Conservation (phyloP, 2,113 vertebrate genomes). For the Apus apus region DNA sequence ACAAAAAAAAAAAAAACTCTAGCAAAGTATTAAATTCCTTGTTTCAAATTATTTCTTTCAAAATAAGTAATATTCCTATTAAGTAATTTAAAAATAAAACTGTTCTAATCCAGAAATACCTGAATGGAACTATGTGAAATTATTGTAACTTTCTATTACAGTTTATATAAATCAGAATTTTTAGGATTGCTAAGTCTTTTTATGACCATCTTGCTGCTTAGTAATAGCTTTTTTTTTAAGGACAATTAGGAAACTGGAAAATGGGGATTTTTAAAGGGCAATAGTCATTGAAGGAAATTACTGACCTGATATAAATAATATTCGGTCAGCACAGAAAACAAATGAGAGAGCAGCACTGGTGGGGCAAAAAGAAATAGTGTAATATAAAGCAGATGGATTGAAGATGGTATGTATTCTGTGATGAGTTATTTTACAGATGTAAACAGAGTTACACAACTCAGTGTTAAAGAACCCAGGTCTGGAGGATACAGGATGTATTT, state of each 20-base stretch:
- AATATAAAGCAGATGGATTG: not conserved
- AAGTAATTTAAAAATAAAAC: not conserved
- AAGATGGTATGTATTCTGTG: not conserved
- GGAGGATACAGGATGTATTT: not conserved
- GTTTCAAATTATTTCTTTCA: not conserved
- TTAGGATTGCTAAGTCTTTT: slow-evolving; percentile 6
- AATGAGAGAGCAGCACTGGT: not conserved
- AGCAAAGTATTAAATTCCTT: not conserved
- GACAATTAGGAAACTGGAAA: slow-evolving; percentile 23
- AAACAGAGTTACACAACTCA: not conserved
- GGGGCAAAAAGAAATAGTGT: not conserved
- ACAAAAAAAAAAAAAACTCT: too few species aligned
- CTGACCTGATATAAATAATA: slow-evolving; percentile 8
- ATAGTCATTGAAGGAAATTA: slow-evolving; percentile 24
- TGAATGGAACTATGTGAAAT: not conserved
- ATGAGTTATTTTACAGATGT: not conserved
- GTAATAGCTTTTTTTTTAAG: not conserved
- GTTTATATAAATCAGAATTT: slow-evolving; percentile 13
- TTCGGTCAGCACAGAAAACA: not conserved
- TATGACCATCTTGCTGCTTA: not conserved
- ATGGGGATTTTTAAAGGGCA: slow-evolving; percentile 17
- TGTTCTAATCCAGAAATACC: not conserved
- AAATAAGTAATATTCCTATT: not conserved
- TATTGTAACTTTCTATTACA: not conserved
- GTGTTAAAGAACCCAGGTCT: not conserved